Evolutionary conservation across 2,113 vertebrate genomes (phyloP).

Genomic region (Puffinus mauretanicus): DNA sequence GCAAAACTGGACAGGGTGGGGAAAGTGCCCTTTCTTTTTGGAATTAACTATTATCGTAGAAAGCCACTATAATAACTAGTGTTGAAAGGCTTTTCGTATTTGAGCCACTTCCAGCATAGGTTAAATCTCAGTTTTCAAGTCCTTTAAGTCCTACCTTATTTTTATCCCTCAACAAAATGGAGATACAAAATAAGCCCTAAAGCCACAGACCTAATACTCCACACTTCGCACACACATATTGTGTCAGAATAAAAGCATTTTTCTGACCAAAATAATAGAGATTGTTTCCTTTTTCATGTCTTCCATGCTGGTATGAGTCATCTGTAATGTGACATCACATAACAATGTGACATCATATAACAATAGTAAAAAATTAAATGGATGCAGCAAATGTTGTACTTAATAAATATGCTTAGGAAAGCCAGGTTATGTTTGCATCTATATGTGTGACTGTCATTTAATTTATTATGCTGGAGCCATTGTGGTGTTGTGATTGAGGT

Average conservation of each 20-base stretch:
- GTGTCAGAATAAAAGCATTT: not conserved
- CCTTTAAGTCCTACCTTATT: not conserved
- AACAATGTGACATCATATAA: not conserved
- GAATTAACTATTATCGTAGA: not conserved
- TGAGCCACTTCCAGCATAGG: not conserved
- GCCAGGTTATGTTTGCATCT: not conserved
- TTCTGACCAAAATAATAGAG: not conserved
- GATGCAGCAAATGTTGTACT: not conserved
- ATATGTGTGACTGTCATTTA: not conserved
- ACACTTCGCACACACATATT: not conserved
- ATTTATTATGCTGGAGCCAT: not conserved
- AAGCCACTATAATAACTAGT: not conserved
- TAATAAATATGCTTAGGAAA: not conserved
- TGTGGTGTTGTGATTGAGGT: not conserved
- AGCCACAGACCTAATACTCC: conserved; percentile 19
- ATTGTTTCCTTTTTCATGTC: not conserved
- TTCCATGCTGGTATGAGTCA: not conserved
- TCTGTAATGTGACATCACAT: not conserved
- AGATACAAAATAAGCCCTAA: conserved; percentile 17
- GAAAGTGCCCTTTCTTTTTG: not conserved
- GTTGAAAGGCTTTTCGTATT: not conserved
- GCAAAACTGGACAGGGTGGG: not conserved
- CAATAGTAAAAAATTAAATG: not conserved
- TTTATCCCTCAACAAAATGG: conserved; percentile 23
- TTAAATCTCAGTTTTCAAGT: not conserved